A percentile compares a stretch with the other conserved stretches of the same genome.
Evolutionary conservation across 1,140 invertebrate species (phyloP).

Genomic region (Drosophila bipectinata): DNA sequence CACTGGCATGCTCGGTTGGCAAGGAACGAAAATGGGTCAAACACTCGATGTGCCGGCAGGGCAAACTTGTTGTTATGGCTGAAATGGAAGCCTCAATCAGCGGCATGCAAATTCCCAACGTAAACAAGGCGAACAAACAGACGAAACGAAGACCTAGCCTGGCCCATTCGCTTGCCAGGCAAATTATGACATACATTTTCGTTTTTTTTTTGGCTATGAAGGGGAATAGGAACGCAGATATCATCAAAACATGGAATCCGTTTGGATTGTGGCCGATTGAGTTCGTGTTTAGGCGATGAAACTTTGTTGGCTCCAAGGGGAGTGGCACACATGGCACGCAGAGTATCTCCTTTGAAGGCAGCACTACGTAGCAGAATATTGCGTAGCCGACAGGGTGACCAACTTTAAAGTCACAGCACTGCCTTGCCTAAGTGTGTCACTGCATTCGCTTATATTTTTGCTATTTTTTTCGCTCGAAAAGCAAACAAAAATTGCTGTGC

Average conservation of each 20-base stretch:
- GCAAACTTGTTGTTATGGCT: conserved; percentile 51
- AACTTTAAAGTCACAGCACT: conserved; percentile 21
- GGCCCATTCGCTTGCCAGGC: conserved; percentile 4
- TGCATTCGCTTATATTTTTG: conserved; percentile 26
- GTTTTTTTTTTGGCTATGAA: background rate
- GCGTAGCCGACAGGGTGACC: conserved; percentile 62
- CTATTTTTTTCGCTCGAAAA: conserved; percentile 22
- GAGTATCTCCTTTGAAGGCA: conserved; percentile 13
- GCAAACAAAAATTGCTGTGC: conserved; percentile 52
- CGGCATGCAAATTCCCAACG: conserved; percentile 41
- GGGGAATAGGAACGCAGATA: conserved; percentile 26
- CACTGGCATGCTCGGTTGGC: conserved; percentile 9
- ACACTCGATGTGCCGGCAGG: conserved; percentile 38
- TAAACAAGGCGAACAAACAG: conserved; percentile 38
- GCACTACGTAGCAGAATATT: conserved; percentile 38
- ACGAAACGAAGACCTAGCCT: background rate
- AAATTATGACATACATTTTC: conserved; percentile 50
- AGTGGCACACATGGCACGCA: background rate
- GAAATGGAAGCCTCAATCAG: conserved; percentile 30
- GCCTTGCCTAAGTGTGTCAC: conserved; percentile 40
- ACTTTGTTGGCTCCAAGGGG: conserved; percentile 4
- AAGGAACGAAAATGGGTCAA: conserved; percentile 35
- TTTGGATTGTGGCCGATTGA: conserved; percentile 8
- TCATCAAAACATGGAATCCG: conserved; percentile 26
- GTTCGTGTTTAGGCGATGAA: conserved; percentile 14